Conservation (phyloP, 2,888 invertebrate species). For the Eubasilissa splendida region DNA sequence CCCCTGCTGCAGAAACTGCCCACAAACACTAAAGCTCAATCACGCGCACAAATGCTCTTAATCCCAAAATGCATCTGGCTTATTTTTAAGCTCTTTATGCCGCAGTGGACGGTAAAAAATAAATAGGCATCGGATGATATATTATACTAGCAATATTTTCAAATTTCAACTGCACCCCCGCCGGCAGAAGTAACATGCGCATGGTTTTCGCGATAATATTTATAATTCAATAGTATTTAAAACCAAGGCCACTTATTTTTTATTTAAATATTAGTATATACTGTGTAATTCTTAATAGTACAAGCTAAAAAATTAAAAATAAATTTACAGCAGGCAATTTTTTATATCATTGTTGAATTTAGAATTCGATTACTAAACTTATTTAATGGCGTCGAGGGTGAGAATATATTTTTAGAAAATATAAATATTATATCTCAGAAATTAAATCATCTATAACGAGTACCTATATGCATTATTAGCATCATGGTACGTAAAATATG, state of each 20-base stretch:
- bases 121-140: conserved; percentile 31
- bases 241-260: background rate
- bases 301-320: too few species aligned
- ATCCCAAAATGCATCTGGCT: conserved; percentile 54
- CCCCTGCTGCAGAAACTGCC: conserved; percentile 15
- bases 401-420: too few species aligned
- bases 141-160: conserved; percentile 13
- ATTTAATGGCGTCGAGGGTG: too few species aligned
- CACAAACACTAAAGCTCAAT: conserved; percentile 47
- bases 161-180: background rate
- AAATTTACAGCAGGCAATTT: too few species aligned
- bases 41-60: conserved; percentile 49
- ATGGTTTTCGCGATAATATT: background rate
- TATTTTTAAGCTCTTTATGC: conserved; percentile 47
- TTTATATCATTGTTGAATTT: too few species aligned
- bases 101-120: conserved; percentile 42
- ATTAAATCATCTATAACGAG: too few species aligned
- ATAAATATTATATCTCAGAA: too few species aligned
- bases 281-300: too few species aligned
- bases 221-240: too few species aligned
- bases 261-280: background rate
- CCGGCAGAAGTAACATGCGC: background rate
- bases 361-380: too few species aligned
- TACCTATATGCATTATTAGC: too few species aligned
- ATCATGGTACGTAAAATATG: too few species aligned